phyloP scores from a whole-genome alignment of 2,113 vertebrate genomes.

The Meleagris gallopavo region DNA sequence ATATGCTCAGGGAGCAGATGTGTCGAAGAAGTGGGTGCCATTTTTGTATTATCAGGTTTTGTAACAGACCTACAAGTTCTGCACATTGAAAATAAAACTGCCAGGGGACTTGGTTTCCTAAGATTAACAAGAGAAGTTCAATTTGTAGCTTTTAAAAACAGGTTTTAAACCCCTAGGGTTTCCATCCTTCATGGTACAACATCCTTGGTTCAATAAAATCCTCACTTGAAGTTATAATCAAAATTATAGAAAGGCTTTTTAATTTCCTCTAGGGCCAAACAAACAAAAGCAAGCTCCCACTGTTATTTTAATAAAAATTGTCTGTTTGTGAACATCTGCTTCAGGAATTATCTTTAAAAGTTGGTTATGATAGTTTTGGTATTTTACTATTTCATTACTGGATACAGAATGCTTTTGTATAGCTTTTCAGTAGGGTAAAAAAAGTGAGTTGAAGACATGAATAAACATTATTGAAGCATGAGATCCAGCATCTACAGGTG shows the following conservation, averaged over 20 bases:
- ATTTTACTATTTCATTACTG: slow-evolving; percentile 20
- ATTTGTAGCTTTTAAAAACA: slow-evolving; percentile 52
- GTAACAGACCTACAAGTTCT: slow-evolving; percentile 6
- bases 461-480: slow-evolving; percentile 24
- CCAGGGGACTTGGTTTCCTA: neutral
- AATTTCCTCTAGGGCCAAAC: slow-evolving; percentile 70
- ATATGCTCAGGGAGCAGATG: neutral
- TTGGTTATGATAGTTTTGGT: slow-evolving; percentile 1
- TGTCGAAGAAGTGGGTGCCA: neutral
- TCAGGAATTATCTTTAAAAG: slow-evolving; percentile 62
- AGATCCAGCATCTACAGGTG: neutral
- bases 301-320: slow-evolving; percentile 65
- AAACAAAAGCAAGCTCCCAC: slow-evolving; percentile 52
- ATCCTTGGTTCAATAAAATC: slow-evolving; percentile 58
- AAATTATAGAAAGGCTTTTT: slow-evolving; percentile 62
- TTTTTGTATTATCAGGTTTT: neutral
- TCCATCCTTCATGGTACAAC: slow-evolving; percentile 47
- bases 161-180: slow-evolving; percentile 58
- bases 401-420: neutral
- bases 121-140: slow-evolving; percentile 37
- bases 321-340: slow-evolving; percentile 64
- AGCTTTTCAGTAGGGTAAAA: neutral
- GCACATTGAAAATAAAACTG: slow-evolving; percentile 17
- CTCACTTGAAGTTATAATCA: slow-evolving; percentile 61
- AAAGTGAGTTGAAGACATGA: neutral